Evolutionary conservation across 2,888 invertebrate species (phyloP).

Genomic region (Eupithecia subumbrata): DNA sequence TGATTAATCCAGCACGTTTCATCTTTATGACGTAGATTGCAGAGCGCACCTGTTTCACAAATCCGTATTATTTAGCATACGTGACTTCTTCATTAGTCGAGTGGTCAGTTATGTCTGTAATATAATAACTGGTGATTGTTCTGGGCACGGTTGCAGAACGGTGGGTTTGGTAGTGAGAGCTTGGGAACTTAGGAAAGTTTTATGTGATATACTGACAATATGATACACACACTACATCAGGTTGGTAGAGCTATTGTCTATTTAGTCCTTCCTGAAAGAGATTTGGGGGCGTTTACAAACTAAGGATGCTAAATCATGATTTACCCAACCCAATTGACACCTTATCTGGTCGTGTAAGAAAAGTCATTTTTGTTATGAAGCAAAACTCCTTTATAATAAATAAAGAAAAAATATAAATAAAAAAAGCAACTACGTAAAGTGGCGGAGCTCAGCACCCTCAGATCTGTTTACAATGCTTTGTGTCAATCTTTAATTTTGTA

Average conservation of each 20-base stretch:
- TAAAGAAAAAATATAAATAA: too few relatives aligned
- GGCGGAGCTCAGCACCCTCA: too few relatives aligned
- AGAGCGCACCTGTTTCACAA: slow-evolving; percentile 69
- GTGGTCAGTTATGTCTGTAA: slow-evolving; percentile 30
- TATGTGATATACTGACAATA: not conserved
- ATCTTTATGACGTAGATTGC: slow-evolving; percentile 67
- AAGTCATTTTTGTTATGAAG: too few relatives aligned
- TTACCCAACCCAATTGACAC: too few relatives aligned
- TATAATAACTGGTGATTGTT: slow-evolving; percentile 32
- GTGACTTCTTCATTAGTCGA: slow-evolving; percentile 20
- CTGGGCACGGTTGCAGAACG: slow-evolving; percentile 33
- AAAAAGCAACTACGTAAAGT: too few relatives aligned
- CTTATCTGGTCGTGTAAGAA: too few relatives aligned
- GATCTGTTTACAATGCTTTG: too few relatives aligned
- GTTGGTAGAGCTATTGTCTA: not conserved
- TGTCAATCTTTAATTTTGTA: too few relatives aligned
- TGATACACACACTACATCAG: not conserved
- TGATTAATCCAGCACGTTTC: slow-evolving; percentile 49
- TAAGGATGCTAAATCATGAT: too few relatives aligned
- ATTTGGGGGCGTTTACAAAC: not conserved
- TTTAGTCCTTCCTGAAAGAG: not conserved
- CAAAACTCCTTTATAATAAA: too few relatives aligned
- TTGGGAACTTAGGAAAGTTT: slow-evolving; percentile 41
- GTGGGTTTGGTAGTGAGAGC: slow-evolving; percentile 39
- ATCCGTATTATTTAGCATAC: slow-evolving; percentile 68